phyloP scores from a whole-genome alignment of 92 coral and sea anemone genomes.

The Umimayanthus kanabou region DNA sequence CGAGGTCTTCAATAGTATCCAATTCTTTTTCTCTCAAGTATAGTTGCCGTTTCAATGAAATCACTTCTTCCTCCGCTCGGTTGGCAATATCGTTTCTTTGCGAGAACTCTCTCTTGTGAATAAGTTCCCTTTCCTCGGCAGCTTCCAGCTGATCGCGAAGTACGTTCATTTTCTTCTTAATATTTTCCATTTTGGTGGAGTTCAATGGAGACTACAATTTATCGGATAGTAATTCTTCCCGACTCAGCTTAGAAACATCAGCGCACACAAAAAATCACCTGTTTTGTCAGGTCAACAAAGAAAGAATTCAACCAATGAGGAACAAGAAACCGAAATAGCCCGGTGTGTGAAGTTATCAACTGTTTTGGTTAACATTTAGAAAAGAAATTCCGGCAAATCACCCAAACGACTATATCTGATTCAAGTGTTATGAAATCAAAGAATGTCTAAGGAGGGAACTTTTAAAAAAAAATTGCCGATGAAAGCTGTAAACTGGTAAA shows the following conservation, averaged over 20 bases:
- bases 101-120: constrained; percentile 49
- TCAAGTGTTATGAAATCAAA: constrained; percentile 25
- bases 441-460: not conserved
- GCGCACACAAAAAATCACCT: constrained; percentile 58
- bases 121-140: constrained; percentile 61
- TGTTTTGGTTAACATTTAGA: not conserved
- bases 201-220: not conserved
- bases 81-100: constrained; percentile 44
- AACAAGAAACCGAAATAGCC: constrained; percentile 2
- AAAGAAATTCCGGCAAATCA: not conserved
- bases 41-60: constrained; percentile 46
- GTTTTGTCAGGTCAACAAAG: constrained; percentile 58
- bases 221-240: constrained; percentile 30
- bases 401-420: not conserved
- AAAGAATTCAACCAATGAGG: constrained; percentile 35
- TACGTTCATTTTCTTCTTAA: constrained; percentile 61
- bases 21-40: constrained; percentile 42
- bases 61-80: constrained; percentile 47
- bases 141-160: constrained; percentile 68
- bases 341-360: constrained; percentile 22
- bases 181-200: constrained; percentile 56
- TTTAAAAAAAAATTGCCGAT: not conserved
- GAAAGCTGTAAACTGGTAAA: not conserved
- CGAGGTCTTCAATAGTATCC: constrained; percentile 52
- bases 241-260: not conserved